A percentile compares a stretch with the other conserved stretches of the same genome.
These are phyloP conservation scores for Plectrocnemia conspersa DNA, from an alignment of 1,140 invertebrate species.

Conservation along the genomic window DNA sequence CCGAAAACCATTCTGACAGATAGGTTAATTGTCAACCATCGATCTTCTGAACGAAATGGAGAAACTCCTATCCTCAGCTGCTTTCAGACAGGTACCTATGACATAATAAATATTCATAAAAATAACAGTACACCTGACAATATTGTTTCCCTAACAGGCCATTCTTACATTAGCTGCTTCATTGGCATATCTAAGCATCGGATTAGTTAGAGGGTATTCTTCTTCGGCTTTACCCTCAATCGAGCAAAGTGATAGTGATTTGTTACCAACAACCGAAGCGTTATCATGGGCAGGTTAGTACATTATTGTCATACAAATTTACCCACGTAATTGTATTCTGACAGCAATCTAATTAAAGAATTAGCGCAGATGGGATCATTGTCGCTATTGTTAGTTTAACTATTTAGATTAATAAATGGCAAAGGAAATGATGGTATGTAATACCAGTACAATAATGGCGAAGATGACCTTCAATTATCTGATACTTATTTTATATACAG, in stretches of 20 bases:
- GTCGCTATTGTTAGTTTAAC: neutral
- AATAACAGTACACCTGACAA: no score
- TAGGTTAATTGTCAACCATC: no score
- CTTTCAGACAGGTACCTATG: neutral
- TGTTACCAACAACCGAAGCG: slow-evolving; percentile 46
- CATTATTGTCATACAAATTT: slow-evolving; percentile 8
- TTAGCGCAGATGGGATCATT: neutral
- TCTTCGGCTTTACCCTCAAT: slow-evolving; percentile 56
- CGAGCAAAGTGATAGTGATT: slow-evolving; percentile 39
- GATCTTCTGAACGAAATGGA: no score
- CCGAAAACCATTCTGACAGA: neutral
- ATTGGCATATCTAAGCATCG: slow-evolving; percentile 54
- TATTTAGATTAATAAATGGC: slow-evolving; percentile 1
- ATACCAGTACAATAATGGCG: neutral
- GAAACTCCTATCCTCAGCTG: neutral
- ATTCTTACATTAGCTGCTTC: slow-evolving; percentile 53
- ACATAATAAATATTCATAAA: neutral
- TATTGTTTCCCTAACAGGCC: slow-evolving; percentile 44
- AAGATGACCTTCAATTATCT: neutral
- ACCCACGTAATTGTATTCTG: neutral
- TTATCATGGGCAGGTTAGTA: slow-evolving; percentile 56
- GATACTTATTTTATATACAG: neutral
- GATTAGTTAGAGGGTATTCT: slow-evolving; percentile 54
- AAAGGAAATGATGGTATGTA: slow-evolving; percentile 3
- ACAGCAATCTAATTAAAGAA: neutral